A percentile compares a stretch with the other conserved stretches of the same genome.
Evolutionary conservation across 2,888 invertebrate genomes (phyloP).

Genomic region (Helleia helle): DNA sequence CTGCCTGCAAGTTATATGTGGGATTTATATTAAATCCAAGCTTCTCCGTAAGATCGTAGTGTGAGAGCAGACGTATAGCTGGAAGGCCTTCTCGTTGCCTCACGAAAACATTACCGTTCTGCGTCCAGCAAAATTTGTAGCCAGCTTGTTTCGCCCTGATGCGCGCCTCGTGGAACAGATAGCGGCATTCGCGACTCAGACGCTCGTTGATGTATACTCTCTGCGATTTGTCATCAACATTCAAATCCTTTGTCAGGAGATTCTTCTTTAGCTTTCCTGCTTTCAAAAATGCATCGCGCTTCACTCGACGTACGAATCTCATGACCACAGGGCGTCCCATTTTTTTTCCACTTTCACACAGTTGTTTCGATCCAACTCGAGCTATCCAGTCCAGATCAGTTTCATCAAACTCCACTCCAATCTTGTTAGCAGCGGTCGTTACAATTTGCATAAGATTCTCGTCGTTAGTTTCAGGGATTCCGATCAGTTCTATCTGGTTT

Average conservation of each 20-base stretch:
- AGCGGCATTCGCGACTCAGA: slow-evolving; percentile 6
- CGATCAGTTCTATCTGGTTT: background rate
- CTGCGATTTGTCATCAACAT: background rate
- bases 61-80: slow-evolving; percentile 4
- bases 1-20: too few relatives aligned
- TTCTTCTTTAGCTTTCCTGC: slow-evolving; percentile 1
- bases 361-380: background rate
- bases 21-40: too few relatives aligned
- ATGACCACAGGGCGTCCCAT: background rate
- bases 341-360: background rate
- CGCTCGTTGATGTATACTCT: slow-evolving; percentile 12
- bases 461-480: background rate
- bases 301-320: background rate
- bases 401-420: background rate
- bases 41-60: slow-evolving; percentile 1
- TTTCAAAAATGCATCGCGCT: slow-evolving; percentile 5
- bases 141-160: slow-evolving; percentile 2
- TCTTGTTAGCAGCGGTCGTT: background rate
- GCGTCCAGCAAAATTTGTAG: slow-evolving; percentile 11
- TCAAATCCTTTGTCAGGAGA: background rate
- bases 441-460: background rate
- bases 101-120: slow-evolving; percentile 7
- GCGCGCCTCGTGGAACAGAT: slow-evolving; percentile 10
- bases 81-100: slow-evolving; percentile 9
- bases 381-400: background rate